Percentiles rank a stretch among this genome's conserved stretches.
These are phyloP conservation scores for Hydropsyche tenuis DNA, from an alignment of 1,140 invertebrate species.

Conservation along the genomic window DNA sequence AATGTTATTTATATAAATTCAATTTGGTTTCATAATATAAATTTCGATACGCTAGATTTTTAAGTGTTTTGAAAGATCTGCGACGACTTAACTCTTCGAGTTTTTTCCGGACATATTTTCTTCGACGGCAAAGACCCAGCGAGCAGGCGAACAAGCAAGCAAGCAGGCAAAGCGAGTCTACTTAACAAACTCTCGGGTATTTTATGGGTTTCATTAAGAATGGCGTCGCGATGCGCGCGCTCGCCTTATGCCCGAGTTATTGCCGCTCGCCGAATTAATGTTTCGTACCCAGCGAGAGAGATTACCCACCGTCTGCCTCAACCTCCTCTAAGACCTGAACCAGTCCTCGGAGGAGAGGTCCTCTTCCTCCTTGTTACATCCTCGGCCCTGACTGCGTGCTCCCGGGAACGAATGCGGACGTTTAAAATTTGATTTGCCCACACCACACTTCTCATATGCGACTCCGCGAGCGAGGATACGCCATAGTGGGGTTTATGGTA, in stretches of 20 bases:
- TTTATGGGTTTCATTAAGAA: conserved; percentile 51
- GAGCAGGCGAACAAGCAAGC: conserved; percentile 41
- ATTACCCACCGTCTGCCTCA: conserved; percentile 32
- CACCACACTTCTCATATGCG: background rate
- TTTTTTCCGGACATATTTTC: background rate
- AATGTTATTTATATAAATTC: too few relatives aligned
- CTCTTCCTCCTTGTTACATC: background rate
- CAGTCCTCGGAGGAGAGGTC: too few relatives aligned
- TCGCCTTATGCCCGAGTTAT: conserved; percentile 40
- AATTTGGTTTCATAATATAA: too few relatives aligned
- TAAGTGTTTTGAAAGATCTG: too few relatives aligned
- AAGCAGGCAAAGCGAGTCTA: conserved; percentile 48
- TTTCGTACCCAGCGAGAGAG: conserved; percentile 42
- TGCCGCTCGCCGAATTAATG: conserved; percentile 50
- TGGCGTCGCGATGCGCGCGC: conserved; percentile 48
- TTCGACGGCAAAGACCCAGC: background rate
- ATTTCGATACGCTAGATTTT: too few relatives aligned
- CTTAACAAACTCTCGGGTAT: conserved; percentile 51
- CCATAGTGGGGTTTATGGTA: too few relatives aligned
- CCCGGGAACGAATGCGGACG: conserved; percentile 40
- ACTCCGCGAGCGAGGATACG: background rate
- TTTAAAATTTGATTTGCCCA: conserved; percentile 43
- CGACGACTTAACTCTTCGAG: too few relatives aligned
- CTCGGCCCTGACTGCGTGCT: background rate
- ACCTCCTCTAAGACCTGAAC: too few relatives aligned